phyloP scores from a whole-genome alignment of 2,888 invertebrate species.

The Alloscopus bannaensis region DNA sequence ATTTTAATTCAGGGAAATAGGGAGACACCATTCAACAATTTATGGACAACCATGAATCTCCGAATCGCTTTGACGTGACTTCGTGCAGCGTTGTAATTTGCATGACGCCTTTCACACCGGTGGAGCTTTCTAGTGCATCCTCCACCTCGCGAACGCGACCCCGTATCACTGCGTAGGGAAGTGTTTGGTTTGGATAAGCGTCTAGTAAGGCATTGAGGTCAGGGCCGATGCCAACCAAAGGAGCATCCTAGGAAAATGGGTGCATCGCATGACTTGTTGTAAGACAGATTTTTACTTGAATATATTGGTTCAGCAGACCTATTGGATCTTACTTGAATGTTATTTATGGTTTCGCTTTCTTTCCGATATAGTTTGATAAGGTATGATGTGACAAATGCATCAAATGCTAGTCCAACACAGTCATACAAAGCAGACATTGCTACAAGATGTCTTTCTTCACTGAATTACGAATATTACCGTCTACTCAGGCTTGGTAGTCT shows the following conservation, averaged over 20 bases:
- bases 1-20: background rate
- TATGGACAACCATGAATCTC: constrained; percentile 18
- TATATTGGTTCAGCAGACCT: no score
- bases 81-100: constrained; percentile 70
- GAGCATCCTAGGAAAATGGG: constrained; percentile 51
- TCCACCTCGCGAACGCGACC: constrained; percentile 64
- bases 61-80: constrained; percentile 29
- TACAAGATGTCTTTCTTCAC: no score
- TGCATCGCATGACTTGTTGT: background rate
- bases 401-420: constrained; percentile 30
- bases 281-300: no score
- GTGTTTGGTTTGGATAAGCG: background rate
- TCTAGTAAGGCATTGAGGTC: constrained; percentile 27
- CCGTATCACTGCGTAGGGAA: constrained; percentile 66
- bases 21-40: background rate
- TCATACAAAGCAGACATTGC: constrained; percentile 36
- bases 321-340: constrained; percentile 36
- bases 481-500: no score
- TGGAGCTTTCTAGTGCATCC: constrained; percentile 62
- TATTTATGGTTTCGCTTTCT: constrained; percentile 32
- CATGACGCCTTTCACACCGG: constrained; percentile 69
- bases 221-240: constrained; percentile 32
- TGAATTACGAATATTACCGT: no score
- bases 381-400: constrained; percentile 29
- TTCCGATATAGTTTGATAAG: constrained; percentile 23